phyloP scores from a whole-genome alignment of 2,888 invertebrate species.

The Drosophila basisetae region DNA sequence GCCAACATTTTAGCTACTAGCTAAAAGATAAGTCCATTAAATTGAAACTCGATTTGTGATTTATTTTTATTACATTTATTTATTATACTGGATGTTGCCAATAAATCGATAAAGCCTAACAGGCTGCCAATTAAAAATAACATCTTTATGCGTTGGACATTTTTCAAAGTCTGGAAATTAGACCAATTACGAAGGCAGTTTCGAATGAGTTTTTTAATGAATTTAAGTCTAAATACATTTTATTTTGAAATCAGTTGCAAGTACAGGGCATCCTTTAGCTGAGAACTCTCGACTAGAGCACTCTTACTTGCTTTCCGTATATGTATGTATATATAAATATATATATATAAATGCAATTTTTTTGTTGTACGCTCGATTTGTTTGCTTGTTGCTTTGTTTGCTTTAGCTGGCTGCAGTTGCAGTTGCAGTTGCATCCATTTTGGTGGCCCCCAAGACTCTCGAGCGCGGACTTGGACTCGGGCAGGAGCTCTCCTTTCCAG shows the following conservation, averaged over 20 bases:
- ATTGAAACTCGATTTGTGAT: neutral
- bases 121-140: slow-evolving; percentile 1
- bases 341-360: neutral
- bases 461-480: slow-evolving; percentile 20
- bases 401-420: slow-evolving; percentile 49
- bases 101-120: neutral
- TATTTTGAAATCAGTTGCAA: neutral
- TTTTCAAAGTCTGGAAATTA: neutral
- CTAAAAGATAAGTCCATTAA: neutral
- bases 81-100: neutral
- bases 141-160: neutral
- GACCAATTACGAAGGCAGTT: neutral
- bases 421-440: slow-evolving; percentile 69
- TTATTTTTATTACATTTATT: neutral
- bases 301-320: neutral
- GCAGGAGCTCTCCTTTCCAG: slow-evolving; percentile 55
- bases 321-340: neutral
- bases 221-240: neutral
- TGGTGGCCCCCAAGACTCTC: slow-evolving; percentile 55
- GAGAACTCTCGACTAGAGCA: neutral
- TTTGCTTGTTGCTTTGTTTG: slow-evolving; percentile 62
- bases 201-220: neutral
- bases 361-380: slow-evolving; percentile 42
- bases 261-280: slow-evolving; percentile 4
- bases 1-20: neutral